Evolutionary conservation across 2,113 vertebrate species (phyloP).

Genomic region (Poeciliopsis occidentalis): DNA sequence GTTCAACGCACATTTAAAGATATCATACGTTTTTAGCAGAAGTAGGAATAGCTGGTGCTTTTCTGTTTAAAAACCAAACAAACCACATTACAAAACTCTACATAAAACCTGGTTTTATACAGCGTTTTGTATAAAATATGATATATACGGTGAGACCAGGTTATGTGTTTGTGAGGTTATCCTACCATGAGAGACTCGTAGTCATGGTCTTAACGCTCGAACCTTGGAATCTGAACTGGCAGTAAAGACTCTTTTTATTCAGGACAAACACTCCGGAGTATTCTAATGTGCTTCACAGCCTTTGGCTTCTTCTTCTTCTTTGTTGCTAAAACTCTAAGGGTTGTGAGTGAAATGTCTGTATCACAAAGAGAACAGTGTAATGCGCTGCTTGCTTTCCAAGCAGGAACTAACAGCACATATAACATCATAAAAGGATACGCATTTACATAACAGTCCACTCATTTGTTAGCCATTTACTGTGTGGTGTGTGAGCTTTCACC

Average conservation of each 20-base stretch:
- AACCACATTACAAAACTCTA: too few relatives aligned
- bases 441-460: constrained; percentile 67
- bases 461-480: constrained; percentile 48
- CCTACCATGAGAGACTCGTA: too few relatives aligned
- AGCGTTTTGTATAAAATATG: too few relatives aligned
- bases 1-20: too few relatives aligned
- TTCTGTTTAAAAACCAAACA: too few relatives aligned
- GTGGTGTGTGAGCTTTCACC: constrained; percentile 31
- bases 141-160: too few relatives aligned
- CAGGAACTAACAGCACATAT: constrained; percentile 61
- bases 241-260: not conserved
- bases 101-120: too few relatives aligned
- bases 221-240: not conserved
- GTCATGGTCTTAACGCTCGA: not conserved
- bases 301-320: not conserved
- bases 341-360: constrained; percentile 36
- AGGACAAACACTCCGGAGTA: not conserved
- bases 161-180: too few relatives aligned
- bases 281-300: constrained; percentile 1
- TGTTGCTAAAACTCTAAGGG: constrained; percentile 17
- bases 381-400: constrained; percentile 14
- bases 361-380: not conserved
- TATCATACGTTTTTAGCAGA: too few relatives aligned
- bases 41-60: too few relatives aligned
- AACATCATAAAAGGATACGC: constrained; percentile 20